Base-by-base conservation (phyloP, 2,888 invertebrate genomes). In the Flabesymbios commensalis region DNA sequence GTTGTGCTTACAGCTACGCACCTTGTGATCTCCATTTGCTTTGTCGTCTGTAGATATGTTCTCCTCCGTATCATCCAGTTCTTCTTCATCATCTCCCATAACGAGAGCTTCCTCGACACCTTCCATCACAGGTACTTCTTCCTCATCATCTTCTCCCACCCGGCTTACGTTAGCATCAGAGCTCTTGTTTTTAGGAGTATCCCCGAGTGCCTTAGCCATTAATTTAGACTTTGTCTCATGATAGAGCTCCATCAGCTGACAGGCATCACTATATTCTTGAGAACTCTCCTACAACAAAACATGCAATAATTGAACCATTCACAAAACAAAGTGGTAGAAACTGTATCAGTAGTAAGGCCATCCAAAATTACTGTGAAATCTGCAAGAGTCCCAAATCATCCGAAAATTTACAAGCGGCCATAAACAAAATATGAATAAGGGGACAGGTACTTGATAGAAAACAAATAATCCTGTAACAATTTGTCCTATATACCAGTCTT, bases 231-330 rank as follows among this genome's bases (percentile, higher is more conserved):
- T 88, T 31, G 86, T 87, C 58, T 85, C 84, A 59, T 87, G 83
- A 78, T 92, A 94, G 47, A 94, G 85, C 22, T 93, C 93, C 91
- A 92, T 91, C 45, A 98, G 83, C 55, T 92, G 90, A 67, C 87
- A 87, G 0, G 97, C 96, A 85, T 97, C 96, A 80, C 90, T 91
- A 80, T 92, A 90, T 78, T 97, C 97, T 26, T 88, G 86, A 5
- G 61, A 36, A 5, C 33, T 36, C 7, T 43, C 33, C 64, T 64
- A 41, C 24, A 49, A 24, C 19, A 4, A 53, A 24, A 19, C 3
- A 42, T 36, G 17, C 19, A 39, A 42, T 14, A 32, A 28, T 32
- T 33, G 45, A 17, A 7, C 14, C 19, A 52, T 3, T 14, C 28
- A 28, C 33, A 2, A 24, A n/a, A 51, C n/a, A 14, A 32, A 31